Evolutionary conservation across 2,888 invertebrate species (phyloP).

Genomic region (Calliopum simillimum): DNA sequence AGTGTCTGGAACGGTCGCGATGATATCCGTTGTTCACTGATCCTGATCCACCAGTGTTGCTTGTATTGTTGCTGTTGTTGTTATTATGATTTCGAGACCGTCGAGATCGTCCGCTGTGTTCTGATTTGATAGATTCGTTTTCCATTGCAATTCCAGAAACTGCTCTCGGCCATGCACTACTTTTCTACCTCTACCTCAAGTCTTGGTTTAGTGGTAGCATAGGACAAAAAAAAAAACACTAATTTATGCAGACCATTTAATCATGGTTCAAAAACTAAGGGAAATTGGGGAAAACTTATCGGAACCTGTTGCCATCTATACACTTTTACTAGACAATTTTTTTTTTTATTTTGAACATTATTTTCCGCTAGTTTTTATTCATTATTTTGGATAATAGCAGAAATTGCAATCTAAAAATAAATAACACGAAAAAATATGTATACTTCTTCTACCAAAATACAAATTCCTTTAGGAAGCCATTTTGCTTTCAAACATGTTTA

Average conservation of each 20-base stretch:
- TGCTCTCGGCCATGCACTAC: not conserved
- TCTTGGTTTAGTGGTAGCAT: no score
- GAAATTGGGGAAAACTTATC: no score
- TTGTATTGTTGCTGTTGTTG: slow-evolving; percentile 52
- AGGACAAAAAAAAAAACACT: no score
- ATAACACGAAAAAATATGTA: slow-evolving; percentile 24
- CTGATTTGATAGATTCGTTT: slow-evolving; percentile 93
- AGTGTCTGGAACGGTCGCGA: slow-evolving; percentile 72
- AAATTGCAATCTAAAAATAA: not conserved
- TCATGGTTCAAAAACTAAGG: no score
- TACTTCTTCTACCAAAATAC: slow-evolving; percentile 8
- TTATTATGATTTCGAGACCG: slow-evolving; percentile 74
- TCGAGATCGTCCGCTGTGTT: slow-evolving; percentile 86
- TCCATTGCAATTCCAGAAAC: slow-evolving; percentile 74
- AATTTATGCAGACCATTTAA: no score
- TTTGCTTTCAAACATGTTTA: slow-evolving; percentile 12
- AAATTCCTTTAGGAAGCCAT: slow-evolving; percentile 35
- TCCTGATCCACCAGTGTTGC: slow-evolving; percentile 65
- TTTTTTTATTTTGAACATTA: no score
- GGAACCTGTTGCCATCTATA: no score
- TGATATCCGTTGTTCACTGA: slow-evolving; percentile 68
- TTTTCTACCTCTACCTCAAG: no score
- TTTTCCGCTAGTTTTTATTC: no score
- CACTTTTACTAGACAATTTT: no score
- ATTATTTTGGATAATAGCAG: no score